Base-by-base conservation (phyloP, 2,888 invertebrate species). In the Leptopilina myrica region DNA sequence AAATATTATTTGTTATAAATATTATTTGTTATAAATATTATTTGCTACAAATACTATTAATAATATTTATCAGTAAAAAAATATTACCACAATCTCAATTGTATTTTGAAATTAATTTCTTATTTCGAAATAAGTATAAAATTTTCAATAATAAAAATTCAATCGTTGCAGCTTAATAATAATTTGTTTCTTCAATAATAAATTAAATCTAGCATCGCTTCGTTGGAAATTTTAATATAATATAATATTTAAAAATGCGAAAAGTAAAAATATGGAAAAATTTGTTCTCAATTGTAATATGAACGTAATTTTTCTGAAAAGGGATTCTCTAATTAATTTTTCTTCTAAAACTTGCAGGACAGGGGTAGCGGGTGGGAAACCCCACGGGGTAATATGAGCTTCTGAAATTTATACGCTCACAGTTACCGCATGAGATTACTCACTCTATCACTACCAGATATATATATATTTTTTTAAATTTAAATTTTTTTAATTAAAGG, bases 381-480 rank as follows among this genome's bases (percentile, higher is more conserved):
- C 96, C 95, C 96, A 96, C 94, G 94, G 94, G 95, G 96, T 95
- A 96, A 95, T 95, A 95, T 96, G 96, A 96, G 96, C 93, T 88
- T 85, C 86, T 87, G 85, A 86, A 89, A 88, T 87, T 84, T 87
- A 87, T 84, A 90, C 90, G 94, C 97, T 97, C 98, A 97, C 97
- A 97, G 97, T 98, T 98, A 98, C 98, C 97, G 96, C 96, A 97
- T 98, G 98, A 98, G 98, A 98, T 98, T 98, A 96, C 94, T 95
- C 95, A 92, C 91, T 86, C 88, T 79, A 80, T 84, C 92, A 89
- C 85, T 90, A 92, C 92, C 92, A 89, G 86, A 82, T 83, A 82
- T 80, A 78, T 78, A 81, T 8, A 43, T 8, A 7, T 81, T 79
- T 81, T 79, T 80, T 81, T 82, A 80, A 76, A 81, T 33, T 73